Evolutionary conservation across 2,113 vertebrate genomes (phyloP), one percentile per base, ranked within the genome.

Genomic region (Dicrurus megarhynchus): DNA sequence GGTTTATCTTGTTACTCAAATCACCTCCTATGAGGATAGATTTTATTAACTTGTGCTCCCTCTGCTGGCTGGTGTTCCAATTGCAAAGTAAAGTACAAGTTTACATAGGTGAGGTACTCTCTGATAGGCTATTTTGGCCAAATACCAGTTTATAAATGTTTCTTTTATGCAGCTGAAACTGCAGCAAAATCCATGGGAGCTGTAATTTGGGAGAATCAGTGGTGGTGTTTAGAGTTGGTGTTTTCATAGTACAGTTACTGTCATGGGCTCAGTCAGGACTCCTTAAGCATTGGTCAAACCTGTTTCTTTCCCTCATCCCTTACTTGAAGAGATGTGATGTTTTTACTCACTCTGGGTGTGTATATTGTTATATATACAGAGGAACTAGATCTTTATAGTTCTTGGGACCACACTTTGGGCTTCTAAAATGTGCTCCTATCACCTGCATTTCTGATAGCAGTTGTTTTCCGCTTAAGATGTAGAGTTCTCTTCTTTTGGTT

Each of bases 1-100:
- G 0, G 7, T 79, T 83, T 68, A 5, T 60, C 23, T 33, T 49
- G 27, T 74, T 67, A 13, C 10, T 88, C 20, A 9, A 14, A 3
- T 56, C 37, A 23, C 39, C 4, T 41, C 24, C 1, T 60, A 8
- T 6, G 24, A 57, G 19, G 37, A 35, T 37, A 22, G 44, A 90
- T 95, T 91, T 93, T 94, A 71, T 87, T 93, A 93, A 93, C 88
- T 96, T 89, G 41, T 93, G 95, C 97, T 80, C 97, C 97, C 97
- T 98, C 97, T 98, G 75, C 96, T 98, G 97, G 94, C 61, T 96
- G 32, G 16, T 68, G 95, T 78, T 96, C 53, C 84, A 11, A 35
- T 95, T 95, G 82, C 97, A 95, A 74, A 93, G n/a, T 11, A 35
- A 86, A 63, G 44, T 69, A 13, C 2, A 49, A 5, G 19, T 26